Percentiles rank a stretch among this genome's conserved stretches.
phyloP scores from a whole-genome alignment of 1,140 invertebrate species.

The Arion vulgaris region DNA sequence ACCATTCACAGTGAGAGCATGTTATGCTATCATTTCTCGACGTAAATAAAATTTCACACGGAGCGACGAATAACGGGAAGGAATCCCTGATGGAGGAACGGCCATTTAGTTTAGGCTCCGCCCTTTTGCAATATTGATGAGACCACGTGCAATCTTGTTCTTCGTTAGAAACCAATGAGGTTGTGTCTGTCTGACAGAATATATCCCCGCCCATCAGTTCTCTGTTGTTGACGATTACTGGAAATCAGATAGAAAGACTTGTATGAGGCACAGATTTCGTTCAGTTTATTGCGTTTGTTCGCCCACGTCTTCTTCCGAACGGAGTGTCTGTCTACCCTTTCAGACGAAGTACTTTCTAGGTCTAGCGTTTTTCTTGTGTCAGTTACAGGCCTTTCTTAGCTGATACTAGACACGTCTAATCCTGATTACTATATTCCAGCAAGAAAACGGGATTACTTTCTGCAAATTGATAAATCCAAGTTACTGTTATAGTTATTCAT shows the following conservation, averaged over 20 bases:
- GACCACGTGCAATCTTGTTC: conserved; percentile 3
- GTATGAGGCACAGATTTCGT: neutral
- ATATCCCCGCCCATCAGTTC: conserved; percentile 8
- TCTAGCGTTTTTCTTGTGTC: neutral
- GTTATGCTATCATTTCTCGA: neutral
- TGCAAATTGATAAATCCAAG: conserved; percentile 1
- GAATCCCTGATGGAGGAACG: neutral
- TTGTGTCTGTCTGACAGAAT: neutral
- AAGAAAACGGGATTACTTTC: neutral
- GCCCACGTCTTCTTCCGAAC: neutral
- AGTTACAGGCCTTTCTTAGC: neutral
- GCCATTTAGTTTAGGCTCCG: neutral
- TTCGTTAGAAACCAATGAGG: neutral
- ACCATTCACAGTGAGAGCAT: neutral
- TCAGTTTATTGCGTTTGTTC: neutral
- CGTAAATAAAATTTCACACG: neutral
- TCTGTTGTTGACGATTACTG: neutral
- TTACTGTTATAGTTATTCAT: neutral
- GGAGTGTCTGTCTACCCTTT: neutral
- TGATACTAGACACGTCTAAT: neutral
- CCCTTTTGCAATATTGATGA: conserved; percentile 25
- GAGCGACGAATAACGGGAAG: conserved; percentile 27
- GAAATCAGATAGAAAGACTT: neutral
- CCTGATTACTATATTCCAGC: neutral
- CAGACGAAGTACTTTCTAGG: neutral